Evolutionary conservation across 1,140 invertebrate genomes (phyloP), one percentile per base, ranked within the genome.

Genomic region (Bombus ignitus): DNA sequence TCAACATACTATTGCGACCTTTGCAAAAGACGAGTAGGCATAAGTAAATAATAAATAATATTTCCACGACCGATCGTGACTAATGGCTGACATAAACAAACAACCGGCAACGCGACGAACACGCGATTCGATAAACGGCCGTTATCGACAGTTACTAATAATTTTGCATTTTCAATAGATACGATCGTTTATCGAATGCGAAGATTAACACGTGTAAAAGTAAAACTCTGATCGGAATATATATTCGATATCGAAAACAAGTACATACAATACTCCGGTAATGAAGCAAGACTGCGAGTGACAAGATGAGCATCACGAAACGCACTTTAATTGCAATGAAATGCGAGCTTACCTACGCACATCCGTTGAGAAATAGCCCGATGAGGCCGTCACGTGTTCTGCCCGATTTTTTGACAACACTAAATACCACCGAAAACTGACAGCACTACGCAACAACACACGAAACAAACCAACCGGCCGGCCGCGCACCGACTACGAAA

Each of bases 401-500:
- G n/a, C 28, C 70, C 37, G 81, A 76, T 57, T 57, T 28, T 68
- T 35, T 53, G 2, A 72, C 28, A 39, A 75, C 70, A 74, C 83
- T 75, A 72, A 73, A 6, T 59, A 74, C 76, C 81, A 87, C 88
- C 39, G 37, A 70, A 66, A 79, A 59, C 6, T 80, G 80, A 80
- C 53, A 47, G 35, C 57, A 53, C 65, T 75, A 76, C 35, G 62
- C 25, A 59, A 89, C 68, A 42, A 89, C 74, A 37, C 47, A 39
- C 85, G 83, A 88, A 62, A 90, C 88, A 81, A 89, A 87, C 82
- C 86, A 87, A n/a, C 81, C 87, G 82, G 80, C 89, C 88, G 84
- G 86, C 80, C 88, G 86, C 88, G 89, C 85, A 90, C 81, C 82
- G 75, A 89, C 89, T 89, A 87, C 88, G 81, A 88, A 83, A 89